Evolutionary conservation across 2,888 invertebrate genomes (phyloP).

Genomic region (Lycaena phlaeas): DNA sequence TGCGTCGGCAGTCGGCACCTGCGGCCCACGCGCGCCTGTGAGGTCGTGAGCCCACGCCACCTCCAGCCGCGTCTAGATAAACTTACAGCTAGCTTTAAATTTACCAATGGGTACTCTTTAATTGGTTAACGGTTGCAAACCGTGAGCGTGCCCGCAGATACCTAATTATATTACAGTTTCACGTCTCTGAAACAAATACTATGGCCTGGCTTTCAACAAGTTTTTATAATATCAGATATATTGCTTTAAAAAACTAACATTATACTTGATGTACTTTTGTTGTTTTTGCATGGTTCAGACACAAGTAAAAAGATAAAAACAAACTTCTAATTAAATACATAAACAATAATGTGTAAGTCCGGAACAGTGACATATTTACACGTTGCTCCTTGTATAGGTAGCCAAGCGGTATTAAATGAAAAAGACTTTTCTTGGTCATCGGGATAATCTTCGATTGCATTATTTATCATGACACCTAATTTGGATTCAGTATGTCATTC

Average conservation of each 20-base stretch:
- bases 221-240: too few species aligned
- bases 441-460: conserved; percentile 35
- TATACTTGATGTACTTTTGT: too few species aligned
- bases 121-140: conserved; percentile 2
- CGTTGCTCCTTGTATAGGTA: conserved; percentile 37
- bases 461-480: conserved; percentile 40
- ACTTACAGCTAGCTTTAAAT: conserved; percentile 5
- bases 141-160: neutral
- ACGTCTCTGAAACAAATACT: too few species aligned
- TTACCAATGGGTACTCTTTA: conserved; percentile 9
- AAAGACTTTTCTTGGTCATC: conserved; percentile 33
- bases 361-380: conserved; percentile 42
- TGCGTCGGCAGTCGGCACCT: conserved; percentile 68
- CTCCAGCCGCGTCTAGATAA: conserved; percentile 22
- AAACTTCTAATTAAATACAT: too few species aligned
- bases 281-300: too few species aligned
- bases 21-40: conserved; percentile 52
- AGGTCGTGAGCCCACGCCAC: conserved; percentile 52
- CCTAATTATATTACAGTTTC: too few species aligned
- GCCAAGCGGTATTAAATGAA: conserved; percentile 31
- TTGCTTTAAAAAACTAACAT: too few species aligned
- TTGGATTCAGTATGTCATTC: conserved; percentile 39
- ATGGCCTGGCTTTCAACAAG: too few species aligned
- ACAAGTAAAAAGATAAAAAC: too few species aligned
- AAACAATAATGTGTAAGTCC: too few species aligned